Evolutionary conservation across 92 coral and sea anemone species (phyloP), one percentile per base, ranked within the genome.

Genomic region (Diadumene lineata): DNA sequence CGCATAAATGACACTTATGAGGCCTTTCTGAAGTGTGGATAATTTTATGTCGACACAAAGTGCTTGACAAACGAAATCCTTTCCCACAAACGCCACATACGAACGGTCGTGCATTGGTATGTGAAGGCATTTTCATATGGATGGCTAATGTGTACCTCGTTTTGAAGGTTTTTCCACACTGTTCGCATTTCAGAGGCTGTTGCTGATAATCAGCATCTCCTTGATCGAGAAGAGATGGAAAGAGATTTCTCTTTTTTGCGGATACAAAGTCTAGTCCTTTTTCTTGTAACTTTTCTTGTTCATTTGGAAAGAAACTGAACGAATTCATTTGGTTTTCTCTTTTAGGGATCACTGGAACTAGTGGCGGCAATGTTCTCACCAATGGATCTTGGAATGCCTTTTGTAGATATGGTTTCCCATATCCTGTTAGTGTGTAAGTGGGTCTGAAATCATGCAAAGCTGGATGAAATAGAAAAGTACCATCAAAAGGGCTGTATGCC

Each of bases 71-170:
- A 26, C 97, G 92, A 48, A 91, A 91, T 10, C 97, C 97, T 34
- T 91, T 91, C 0, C 97, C 97, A 65, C 97, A 91, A 16, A 85
- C 83, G 57, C 86, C 85, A 34, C 97, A 91, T 11, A 91, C 97
- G 75, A 91, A 91, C 3, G 97, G 97, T 23, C 93, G 80, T 1
- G 97, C 88, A n/a, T 73, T 69, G 18, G 97, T 91, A 50, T 91
- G 97, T 74, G 84, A 84, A 28, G 97, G 97, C 97, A 91, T 91
- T 71, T 82, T 87, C 3, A 91, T 86, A 60, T 91, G 97, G 70
- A 91, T 91, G 0, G 97, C 97, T 11, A 88, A 31, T 32, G 97
- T 91, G 83, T 91, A 91, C 72, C 88, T 91, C 56, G 97, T 91
- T 60, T 91, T 91, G 71, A 91, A 91, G 43, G 84, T 79, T 66